Evolutionary conservation across 1,140 invertebrate species (phyloP), one percentile per base, ranked within the genome.

Genomic region (Conus betulinus): DNA sequence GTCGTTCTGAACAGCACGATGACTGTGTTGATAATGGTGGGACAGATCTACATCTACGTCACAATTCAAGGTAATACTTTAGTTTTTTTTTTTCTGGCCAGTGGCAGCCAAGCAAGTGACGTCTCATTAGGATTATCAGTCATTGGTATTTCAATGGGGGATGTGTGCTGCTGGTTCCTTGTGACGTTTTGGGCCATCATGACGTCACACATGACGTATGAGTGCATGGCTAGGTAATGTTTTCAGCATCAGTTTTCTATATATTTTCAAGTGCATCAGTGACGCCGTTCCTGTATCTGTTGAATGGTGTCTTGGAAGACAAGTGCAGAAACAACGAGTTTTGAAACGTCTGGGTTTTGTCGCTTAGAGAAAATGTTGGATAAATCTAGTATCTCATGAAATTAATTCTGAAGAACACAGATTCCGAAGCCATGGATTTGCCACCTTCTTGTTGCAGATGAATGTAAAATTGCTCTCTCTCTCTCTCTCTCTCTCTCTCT

Each of bases 1-100:
- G 88, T 92, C 5, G 55, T 90, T 23, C 76, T 90, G 67, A 92
- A 92, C 60, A 85, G 88, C 51, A 15, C 89, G 0, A 81, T 89
- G 4, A 91, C 91, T 76, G 15, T 90, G 11, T 20, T 85, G 15
- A 88, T 91, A 13, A 86, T 88, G 25, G 55, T 85, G 51, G 91
- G 91, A 10, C 92, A 92, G 83, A 17, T 89, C 10, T 84, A 27
- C 57, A 84, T 84, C n/a, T 84, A 5, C 27, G 20, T 52, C 51
- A 27, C 25, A 5, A 63, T 84, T 5, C 53, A 55, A 23, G 17
- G 17, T 7, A 84, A 84, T n/a, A 63, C 55, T 20, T n/a, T 84
- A 55, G 25, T n/a, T n/a, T n/a, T n/a, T n/a, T n/a, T 57, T 51
- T 25, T 39, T 27, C 55, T 63, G n/a, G 27, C n/a, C 83, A n/a